Conservation (phyloP, 2,888 invertebrate species). For the Cephonodes hylas region DNA sequence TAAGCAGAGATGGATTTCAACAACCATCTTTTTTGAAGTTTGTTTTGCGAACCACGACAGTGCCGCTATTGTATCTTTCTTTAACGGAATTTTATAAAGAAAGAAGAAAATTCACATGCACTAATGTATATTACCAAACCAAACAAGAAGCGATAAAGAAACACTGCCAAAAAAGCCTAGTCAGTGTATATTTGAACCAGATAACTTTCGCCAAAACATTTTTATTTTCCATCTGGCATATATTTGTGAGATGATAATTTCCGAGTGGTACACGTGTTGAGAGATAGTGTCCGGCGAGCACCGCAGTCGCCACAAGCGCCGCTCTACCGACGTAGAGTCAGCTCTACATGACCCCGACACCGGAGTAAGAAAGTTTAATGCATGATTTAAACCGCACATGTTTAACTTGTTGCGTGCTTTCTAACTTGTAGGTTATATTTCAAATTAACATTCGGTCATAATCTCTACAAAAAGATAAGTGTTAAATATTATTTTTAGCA, state of each 20-base stretch:
- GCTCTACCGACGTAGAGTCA: neutral
- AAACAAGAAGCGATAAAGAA: too few species aligned
- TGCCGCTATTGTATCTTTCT: too few species aligned
- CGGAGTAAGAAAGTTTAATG: neutral
- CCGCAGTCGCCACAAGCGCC: neutral
- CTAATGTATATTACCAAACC: too few species aligned
- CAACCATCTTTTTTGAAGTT: too few species aligned
- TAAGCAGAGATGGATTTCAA: too few species aligned
- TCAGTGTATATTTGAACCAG: neutral
- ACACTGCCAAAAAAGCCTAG: too few species aligned
- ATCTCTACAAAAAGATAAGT: too few species aligned
- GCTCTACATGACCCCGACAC: neutral
- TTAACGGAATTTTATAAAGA: too few species aligned
- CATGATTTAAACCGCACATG: neutral
- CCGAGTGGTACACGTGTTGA: neutral
- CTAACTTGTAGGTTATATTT: neutral
- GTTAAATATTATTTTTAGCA: too few species aligned
- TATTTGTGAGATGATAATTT: neutral
- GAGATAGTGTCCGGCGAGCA: neutral
- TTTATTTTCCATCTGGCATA: neutral
- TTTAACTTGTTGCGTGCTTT: neutral
- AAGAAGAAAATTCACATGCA: too few species aligned
- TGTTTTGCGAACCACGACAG: too few species aligned
- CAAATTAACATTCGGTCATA: too few species aligned
- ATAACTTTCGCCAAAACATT: neutral